Conservation (phyloP, 2,113 vertebrate genomes). For the Peromyscus polionotus region DNA sequence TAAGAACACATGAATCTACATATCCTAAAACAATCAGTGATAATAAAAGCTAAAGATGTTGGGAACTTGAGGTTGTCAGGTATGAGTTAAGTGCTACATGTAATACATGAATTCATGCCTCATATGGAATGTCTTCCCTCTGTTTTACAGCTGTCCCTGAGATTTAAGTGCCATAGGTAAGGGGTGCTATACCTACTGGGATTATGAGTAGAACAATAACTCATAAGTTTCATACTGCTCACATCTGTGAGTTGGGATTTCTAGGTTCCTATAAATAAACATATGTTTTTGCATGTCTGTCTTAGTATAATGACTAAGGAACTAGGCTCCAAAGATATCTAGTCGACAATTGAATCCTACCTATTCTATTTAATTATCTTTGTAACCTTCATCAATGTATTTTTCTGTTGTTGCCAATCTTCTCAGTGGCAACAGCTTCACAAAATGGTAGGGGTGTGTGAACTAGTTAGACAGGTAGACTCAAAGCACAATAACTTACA, state of each 20-base stretch:
- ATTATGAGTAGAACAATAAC: background rate
- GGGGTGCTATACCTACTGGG: no score
- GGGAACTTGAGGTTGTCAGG: background rate
- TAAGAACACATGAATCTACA: background rate
- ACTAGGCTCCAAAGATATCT: background rate
- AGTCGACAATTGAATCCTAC: background rate
- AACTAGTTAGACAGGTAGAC: background rate
- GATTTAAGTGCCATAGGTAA: background rate
- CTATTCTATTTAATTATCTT: background rate
- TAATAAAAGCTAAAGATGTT: background rate
- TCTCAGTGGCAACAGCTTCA: background rate
- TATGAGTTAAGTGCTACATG: background rate
- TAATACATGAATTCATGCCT: background rate
- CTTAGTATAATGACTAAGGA: background rate
- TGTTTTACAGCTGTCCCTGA: background rate
- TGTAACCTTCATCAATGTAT: background rate
- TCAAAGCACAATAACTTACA: background rate
- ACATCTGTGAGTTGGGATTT: background rate
- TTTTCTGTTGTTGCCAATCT: background rate
- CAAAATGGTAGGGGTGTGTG: background rate
- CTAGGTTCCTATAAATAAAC: background rate
- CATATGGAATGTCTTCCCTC: no score
- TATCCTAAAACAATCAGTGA: background rate
- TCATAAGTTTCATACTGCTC: background rate
- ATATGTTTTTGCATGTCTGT: background rate